These are phyloP conservation scores for Chaetura pelagica DNA, from an alignment of 2,113 vertebrate genomes.

Conservation along the genomic window DNA sequence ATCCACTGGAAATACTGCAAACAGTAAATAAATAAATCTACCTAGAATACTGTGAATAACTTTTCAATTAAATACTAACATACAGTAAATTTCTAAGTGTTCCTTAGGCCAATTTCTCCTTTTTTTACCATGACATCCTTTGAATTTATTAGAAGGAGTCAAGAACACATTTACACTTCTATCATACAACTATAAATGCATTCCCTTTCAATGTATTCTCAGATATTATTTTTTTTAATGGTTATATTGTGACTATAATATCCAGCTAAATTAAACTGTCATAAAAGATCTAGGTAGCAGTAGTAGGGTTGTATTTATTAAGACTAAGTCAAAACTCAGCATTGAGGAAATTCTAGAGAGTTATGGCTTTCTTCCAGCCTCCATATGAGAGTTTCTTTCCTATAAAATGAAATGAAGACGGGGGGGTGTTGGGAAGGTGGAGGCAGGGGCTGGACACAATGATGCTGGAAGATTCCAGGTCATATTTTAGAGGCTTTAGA, in stretches of 20 bases:
- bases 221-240: neutral
- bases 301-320: neutral
- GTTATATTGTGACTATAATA: neutral
- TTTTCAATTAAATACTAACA: neutral
- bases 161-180: neutral
- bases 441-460: neutral
- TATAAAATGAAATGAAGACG: neutral
- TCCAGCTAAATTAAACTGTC: neutral
- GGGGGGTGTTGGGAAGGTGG: neutral
- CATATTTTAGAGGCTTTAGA: neutral
- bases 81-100: neutral
- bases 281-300: neutral
- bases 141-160: neutral
- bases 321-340: neutral
- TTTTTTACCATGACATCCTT: neutral
- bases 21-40: neutral
- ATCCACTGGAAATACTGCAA: neutral
- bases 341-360: neutral
- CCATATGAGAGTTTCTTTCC: neutral
- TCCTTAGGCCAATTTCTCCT: neutral
- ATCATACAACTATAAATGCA: neutral
- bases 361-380: neutral
- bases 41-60: neutral
- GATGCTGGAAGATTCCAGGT: neutral
- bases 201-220: neutral